A percentile compares a stretch with the other conserved stretches of the same genome.
Conservation (phyloP, 2,797 vertebrate species). For the Sitta carolinensis region DNA sequence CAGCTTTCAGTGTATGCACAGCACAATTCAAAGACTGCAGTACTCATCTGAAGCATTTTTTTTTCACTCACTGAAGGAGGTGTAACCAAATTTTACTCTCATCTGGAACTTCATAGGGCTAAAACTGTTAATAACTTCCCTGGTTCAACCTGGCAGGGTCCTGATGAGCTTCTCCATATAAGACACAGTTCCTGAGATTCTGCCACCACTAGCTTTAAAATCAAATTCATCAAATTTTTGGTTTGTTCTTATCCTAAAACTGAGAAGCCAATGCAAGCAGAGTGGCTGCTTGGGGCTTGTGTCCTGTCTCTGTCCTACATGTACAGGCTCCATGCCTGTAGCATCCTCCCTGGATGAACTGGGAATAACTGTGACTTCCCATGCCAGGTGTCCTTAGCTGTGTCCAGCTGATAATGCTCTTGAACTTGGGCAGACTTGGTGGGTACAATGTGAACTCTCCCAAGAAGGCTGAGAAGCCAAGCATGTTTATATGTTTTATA, state of each 20-base stretch:
- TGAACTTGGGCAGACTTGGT: not conserved
- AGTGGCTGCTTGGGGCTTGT: not conserved
- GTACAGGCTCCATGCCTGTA: not conserved
- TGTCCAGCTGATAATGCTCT: not conserved
- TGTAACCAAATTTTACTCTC: not conserved
- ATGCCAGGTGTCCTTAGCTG: not conserved
- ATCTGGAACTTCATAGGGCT: not conserved
- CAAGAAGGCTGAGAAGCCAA: not conserved
- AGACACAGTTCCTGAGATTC: not conserved
- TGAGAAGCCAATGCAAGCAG: not conserved
- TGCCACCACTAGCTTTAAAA: not conserved
- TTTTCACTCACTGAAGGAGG: not conserved
- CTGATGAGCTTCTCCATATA: not conserved
- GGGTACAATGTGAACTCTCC: not conserved
- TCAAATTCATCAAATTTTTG: not conserved
- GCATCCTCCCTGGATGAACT: not conserved
- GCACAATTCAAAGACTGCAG: not conserved
- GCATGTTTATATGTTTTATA: not conserved
- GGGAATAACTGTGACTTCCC: not conserved
- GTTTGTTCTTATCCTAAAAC: not conserved
- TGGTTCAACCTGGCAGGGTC: not conserved
- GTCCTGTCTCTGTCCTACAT: not conserved
- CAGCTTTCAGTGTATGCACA: not conserved
- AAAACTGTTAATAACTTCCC: not conserved
- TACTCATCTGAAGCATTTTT: not conserved